Conservation (phyloP, 2,888 invertebrate genomes). For the Leptinotarsa tumamoca region DNA sequence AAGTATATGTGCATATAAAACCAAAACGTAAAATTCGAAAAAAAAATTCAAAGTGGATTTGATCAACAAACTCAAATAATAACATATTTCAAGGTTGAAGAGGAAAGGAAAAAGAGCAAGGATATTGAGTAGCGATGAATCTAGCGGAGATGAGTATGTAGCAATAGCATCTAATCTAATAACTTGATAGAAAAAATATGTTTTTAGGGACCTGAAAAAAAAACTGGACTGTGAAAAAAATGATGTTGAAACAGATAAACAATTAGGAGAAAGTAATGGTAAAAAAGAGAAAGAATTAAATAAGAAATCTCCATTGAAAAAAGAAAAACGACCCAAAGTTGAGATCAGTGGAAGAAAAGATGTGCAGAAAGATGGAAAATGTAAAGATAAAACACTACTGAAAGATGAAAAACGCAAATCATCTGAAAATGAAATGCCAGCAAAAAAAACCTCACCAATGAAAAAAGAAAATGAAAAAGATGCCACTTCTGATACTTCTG, state of each 20-base stretch:
- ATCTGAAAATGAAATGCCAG: neutral
- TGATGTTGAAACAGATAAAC: constrained; percentile 4
- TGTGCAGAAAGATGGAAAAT: neutral
- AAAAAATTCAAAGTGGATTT: too few species aligned
- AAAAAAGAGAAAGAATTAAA: constrained; percentile 27
- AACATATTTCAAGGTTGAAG: constrained; percentile 27
- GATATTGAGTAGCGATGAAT: constrained; percentile 49
- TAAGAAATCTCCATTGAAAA: neutral
- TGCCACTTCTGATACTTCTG: constrained; percentile 6
- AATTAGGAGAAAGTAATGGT: constrained; percentile 19
- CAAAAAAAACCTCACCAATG: neutral
- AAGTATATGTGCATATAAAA: too few species aligned
- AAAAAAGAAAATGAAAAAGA: neutral
- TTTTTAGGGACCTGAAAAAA: constrained; percentile 6
- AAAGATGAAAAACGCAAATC: constrained; percentile 2
- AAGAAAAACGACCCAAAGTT: neutral
- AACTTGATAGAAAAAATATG: neutral
- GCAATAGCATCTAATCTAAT: neutral
- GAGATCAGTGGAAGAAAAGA: constrained; percentile 2
- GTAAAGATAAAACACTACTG: neutral
- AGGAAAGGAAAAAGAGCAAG: constrained; percentile 39
- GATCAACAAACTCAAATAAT: neutral
- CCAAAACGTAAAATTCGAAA: too few species aligned
- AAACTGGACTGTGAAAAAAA: constrained; percentile 4
- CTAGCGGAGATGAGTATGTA: constrained; percentile 46